phyloP scores from a whole-genome alignment of 2,888 invertebrate species.

The Tinea trinotella region DNA sequence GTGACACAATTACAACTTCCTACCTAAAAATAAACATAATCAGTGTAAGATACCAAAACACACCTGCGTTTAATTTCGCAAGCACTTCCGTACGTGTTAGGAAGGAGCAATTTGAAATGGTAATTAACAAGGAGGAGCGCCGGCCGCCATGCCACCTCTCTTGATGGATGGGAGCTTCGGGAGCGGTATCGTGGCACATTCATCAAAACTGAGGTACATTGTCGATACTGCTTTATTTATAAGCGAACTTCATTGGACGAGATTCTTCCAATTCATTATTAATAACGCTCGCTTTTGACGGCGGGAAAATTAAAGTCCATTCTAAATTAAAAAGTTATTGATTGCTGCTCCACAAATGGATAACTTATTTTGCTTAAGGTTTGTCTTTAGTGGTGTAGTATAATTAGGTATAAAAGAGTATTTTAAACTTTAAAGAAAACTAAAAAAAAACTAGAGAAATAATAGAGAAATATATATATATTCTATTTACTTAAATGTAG shows the following conservation, averaged over 20 bases:
- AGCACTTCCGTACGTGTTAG: conserved; percentile 23
- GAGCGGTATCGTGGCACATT: conserved; percentile 6
- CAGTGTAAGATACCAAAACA: conserved; percentile 18
- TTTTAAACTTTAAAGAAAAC: too few relatives aligned
- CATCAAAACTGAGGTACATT: conserved; percentile 14
- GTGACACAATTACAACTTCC: conserved; percentile 7
- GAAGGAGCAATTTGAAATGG: conserved; percentile 51
- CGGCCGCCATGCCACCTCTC: conserved; percentile 8
- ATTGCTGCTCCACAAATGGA: neutral
- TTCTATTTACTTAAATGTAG: too few relatives aligned
- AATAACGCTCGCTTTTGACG: conserved; percentile 5
- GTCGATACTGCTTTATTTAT: conserved; percentile 15
- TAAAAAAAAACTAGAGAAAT: too few relatives aligned
- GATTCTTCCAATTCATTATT: conserved; percentile 11
- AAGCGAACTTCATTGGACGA: neutral
- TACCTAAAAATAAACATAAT: conserved; percentile 15
- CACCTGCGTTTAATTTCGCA: conserved; percentile 23
- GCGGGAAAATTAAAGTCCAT: neutral
- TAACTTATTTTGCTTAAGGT: neutral
- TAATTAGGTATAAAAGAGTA: too few relatives aligned
- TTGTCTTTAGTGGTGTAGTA: neutral
- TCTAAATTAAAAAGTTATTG: conserved; percentile 12
- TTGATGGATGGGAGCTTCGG: conserved; percentile 14
- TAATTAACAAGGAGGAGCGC: conserved; percentile 44
- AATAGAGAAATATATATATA: too few relatives aligned